phyloP scores from a whole-genome alignment of 2,888 invertebrate genomes.

The Lasioglossum morio region DNA sequence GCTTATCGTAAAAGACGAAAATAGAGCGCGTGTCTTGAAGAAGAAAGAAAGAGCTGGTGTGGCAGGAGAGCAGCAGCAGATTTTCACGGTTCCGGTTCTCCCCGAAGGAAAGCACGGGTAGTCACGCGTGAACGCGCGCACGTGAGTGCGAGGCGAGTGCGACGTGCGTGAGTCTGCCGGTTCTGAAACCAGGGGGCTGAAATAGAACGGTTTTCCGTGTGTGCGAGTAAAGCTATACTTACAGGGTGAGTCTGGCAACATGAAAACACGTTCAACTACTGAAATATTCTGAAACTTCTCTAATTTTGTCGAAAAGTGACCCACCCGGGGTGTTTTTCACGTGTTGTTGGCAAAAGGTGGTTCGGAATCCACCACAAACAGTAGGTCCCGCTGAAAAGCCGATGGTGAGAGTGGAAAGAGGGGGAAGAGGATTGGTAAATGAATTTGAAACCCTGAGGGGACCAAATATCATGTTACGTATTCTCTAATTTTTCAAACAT shows the following conservation, averaged over 20 bases:
- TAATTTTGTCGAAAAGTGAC: no score
- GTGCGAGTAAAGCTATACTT: not conserved
- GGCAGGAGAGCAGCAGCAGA: slow-evolving; percentile 10
- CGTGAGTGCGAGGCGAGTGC: no score
- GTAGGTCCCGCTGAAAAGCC: no score
- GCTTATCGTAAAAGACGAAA: slow-evolving; percentile 26
- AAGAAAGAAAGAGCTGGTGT: not conserved
- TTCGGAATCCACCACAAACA: no score
- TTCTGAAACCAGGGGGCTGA: slow-evolving; percentile 29
- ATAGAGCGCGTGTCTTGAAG: not conserved
- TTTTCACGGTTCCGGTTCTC: slow-evolving; percentile 38
- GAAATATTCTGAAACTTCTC: not conserved
- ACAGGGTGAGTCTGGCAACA: not conserved
- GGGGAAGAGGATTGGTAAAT: no score
- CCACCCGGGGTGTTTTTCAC: no score
- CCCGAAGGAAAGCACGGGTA: not conserved
- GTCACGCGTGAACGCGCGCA: slow-evolving; percentile 26
- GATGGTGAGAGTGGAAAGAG: no score
- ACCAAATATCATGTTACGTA: no score
- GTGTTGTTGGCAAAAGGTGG: no score
- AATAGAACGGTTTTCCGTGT: slow-evolving; percentile 38
- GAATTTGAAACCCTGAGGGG: no score
- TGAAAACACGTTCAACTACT: not conserved
- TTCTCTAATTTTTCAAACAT: not conserved
- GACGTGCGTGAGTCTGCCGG: not conserved